These are phyloP conservation scores for Onychomys arenicola DNA, from an alignment of 2,797 vertebrate species.

Conservation along the genomic window DNA sequence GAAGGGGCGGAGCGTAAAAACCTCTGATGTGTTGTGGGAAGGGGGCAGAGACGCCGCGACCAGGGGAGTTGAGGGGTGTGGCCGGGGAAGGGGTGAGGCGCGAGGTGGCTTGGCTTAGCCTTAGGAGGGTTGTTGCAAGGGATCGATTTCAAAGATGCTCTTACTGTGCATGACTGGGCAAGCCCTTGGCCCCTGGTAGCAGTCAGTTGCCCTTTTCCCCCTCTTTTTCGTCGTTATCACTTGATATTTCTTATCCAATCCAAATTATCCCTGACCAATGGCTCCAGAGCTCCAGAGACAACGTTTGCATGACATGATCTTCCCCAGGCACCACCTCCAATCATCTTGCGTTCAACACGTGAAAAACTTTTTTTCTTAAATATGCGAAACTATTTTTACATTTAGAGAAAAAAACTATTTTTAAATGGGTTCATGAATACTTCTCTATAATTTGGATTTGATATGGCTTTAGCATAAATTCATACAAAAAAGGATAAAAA, in stretches of 20 bases:
- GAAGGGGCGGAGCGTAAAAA: neutral
- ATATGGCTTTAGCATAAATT: slow-evolving; percentile 44
- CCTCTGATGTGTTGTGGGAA: neutral
- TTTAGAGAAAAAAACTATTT: neutral
- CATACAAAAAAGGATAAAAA: slow-evolving; percentile 47
- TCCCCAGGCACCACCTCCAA: neutral
- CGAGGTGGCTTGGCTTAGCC: no score
- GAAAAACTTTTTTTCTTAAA: slow-evolving; percentile 43
- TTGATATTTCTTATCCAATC: slow-evolving; percentile 65
- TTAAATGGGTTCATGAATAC: slow-evolving; percentile 46
- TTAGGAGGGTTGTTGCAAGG: neutral
- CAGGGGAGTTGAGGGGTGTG: neutral
- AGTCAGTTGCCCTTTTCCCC: neutral
- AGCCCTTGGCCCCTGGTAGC: neutral
- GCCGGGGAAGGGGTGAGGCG: neutral
- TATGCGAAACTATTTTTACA: slow-evolving; percentile 18
- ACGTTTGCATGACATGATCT: slow-evolving; percentile 2
- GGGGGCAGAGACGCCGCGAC: neutral
- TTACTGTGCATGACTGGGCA: neutral
- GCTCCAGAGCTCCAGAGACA: neutral
- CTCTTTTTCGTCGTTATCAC: slow-evolving; percentile 42
- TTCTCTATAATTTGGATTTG: slow-evolving; percentile 39
- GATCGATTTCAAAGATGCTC: neutral
- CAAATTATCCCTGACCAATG: neutral
- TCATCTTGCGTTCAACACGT: slow-evolving; percentile 17